Evolutionary conservation across 1,140 invertebrate species (phyloP).

Genomic region (Aphaenogaster ashmeadi): DNA sequence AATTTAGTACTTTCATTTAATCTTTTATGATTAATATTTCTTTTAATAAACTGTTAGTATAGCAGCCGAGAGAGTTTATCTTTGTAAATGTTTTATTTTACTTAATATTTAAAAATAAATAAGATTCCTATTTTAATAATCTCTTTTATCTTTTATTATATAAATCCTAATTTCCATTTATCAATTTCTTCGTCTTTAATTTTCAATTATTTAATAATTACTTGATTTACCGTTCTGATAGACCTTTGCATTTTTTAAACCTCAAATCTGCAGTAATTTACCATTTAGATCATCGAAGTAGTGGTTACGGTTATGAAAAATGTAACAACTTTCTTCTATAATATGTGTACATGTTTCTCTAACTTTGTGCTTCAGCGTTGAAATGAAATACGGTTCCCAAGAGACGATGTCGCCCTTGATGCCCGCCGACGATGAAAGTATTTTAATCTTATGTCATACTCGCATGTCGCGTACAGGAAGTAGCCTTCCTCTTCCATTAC

Average conservation of each 20-base stretch:
- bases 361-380: constrained; percentile 42
- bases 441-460: constrained; percentile 70
- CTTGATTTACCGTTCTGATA: background rate
- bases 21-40: background rate
- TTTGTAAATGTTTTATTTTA: background rate
- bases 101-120: background rate
- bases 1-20: background rate
- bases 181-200: background rate
- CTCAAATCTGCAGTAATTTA: constrained; percentile 9
- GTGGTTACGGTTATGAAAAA: constrained; percentile 7
- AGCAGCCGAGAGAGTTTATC: background rate
- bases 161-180: constrained; percentile 4
- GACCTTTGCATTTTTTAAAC: background rate
- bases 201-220: constrained; percentile 10
- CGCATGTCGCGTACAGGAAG: constrained; percentile 25
- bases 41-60: constrained; percentile 6
- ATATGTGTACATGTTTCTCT: constrained; percentile 20
- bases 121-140: background rate
- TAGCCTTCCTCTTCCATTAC: background rate
- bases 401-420: constrained; percentile 53
- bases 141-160: background rate
- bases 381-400: constrained; percentile 71
- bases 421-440: constrained; percentile 54
- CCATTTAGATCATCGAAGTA: constrained; percentile 7
- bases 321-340: background rate